Conservation (phyloP, 2,888 invertebrate species). For the Exocentrus adspersus region DNA sequence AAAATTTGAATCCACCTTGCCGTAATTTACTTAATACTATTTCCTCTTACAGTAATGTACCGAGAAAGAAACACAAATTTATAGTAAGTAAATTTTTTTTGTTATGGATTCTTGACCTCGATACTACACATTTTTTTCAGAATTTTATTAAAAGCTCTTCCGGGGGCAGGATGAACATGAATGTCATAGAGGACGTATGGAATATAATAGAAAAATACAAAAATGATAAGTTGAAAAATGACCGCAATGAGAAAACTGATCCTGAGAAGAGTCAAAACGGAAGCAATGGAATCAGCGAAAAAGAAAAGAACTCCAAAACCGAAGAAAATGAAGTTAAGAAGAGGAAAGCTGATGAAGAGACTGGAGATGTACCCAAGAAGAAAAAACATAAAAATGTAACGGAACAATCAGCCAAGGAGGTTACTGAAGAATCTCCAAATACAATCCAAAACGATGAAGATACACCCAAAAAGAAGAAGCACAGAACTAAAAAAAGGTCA, state of each 20-base stretch:
- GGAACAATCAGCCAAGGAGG: too few relatives aligned
- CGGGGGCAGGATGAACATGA: slow-evolving; percentile 68
- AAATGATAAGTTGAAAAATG: slow-evolving; percentile 33
- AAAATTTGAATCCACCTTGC: slow-evolving; percentile 68
- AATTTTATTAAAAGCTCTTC: slow-evolving; percentile 76
- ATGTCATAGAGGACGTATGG: slow-evolving; percentile 76
- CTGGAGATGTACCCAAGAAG: slow-evolving; percentile 43
- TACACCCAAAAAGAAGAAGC: slow-evolving; percentile 64
- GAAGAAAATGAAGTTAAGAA: slow-evolving; percentile 30
- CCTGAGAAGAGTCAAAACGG: background rate
- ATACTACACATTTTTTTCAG: slow-evolving; percentile 53
- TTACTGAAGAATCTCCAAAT: background rate
- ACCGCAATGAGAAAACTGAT: background rate
- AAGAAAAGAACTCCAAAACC: slow-evolving; percentile 42
- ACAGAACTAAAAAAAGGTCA: slow-evolving; percentile 18
- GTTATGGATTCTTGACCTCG: too few relatives aligned
- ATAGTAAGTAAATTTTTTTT: slow-evolving; percentile 64
- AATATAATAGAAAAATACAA: slow-evolving; percentile 63
- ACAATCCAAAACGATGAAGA: slow-evolving; percentile 28
- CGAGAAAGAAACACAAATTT: slow-evolving; percentile 86
- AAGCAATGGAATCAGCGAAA: slow-evolving; percentile 29
- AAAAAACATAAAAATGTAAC: slow-evolving; percentile 51
- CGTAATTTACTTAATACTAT: slow-evolving; percentile 74
- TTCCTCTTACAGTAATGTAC: slow-evolving; percentile 79
- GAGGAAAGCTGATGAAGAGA: slow-evolving; percentile 33